A percentile compares a stretch with the other conserved stretches of the same genome.
These are phyloP conservation scores for Odontamblyopus lacepedii DNA, from an alignment of 2,797 vertebrate genomes.

Conservation along the genomic window DNA sequence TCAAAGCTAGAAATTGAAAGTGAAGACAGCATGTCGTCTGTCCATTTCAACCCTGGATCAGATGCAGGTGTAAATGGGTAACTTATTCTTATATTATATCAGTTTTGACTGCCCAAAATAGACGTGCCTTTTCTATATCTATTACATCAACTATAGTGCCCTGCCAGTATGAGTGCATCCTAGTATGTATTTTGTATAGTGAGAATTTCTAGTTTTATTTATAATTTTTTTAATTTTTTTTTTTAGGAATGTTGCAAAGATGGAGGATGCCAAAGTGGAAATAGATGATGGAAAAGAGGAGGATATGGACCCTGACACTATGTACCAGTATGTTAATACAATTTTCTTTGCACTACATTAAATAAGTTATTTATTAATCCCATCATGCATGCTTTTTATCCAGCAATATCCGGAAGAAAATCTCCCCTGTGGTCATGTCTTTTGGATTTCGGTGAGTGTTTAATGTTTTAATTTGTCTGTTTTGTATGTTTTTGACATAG, in stretches of 20 bases:
- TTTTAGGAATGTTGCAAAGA: slow-evolving; percentile 65
- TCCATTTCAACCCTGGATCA: slow-evolving; percentile 77
- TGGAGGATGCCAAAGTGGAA: slow-evolving; percentile 79
- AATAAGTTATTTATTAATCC: background rate
- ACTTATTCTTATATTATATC: slow-evolving; percentile 42
- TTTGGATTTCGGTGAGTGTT: slow-evolving; percentile 89
- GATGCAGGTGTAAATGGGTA: slow-evolving; percentile 79
- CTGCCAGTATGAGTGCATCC: no score
- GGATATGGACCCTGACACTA: slow-evolving; percentile 64
- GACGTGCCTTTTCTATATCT: background rate
- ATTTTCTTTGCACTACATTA: background rate
- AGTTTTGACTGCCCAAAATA: background rate
- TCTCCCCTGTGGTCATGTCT: slow-evolving; percentile 85
- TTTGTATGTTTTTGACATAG: no score
- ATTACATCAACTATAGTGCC: background rate
- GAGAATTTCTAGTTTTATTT: background rate
- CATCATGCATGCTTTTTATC: slow-evolving; percentile 8
- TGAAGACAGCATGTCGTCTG: slow-evolving; percentile 78
- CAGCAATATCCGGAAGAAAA: slow-evolving; percentile 77
- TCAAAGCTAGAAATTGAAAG: slow-evolving; percentile 29
- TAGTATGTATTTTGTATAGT: background rate
- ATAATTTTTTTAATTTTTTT: background rate
- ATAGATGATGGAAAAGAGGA: slow-evolving; percentile 87
- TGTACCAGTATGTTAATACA: slow-evolving; percentile 76
- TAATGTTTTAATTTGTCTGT: background rate